A percentile compares a stretch with the other conserved stretches of the same genome.
These are phyloP conservation scores for Caenorhabditis sp. DNA, from an alignment of 2,888 invertebrate species.

Conservation along the genomic window DNA sequence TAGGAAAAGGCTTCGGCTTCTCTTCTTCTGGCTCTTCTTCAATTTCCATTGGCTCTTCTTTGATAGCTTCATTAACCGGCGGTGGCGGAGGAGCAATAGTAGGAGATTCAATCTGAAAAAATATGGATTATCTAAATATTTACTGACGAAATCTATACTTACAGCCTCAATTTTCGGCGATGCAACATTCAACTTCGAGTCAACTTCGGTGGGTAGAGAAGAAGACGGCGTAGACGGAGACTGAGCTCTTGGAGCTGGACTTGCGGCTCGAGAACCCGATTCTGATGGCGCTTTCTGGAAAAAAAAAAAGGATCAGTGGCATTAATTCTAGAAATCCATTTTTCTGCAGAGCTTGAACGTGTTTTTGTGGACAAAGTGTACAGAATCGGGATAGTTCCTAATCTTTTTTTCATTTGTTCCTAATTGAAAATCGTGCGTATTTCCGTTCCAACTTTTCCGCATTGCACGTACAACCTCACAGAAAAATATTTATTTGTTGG, in stretches of 20 bases:
- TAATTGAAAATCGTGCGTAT: no score
- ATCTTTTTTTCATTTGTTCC: no score
- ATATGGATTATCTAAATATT: not conserved
- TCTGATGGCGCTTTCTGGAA: constrained; percentile 49
- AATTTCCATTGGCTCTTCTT: constrained; percentile 46
- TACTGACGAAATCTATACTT: not conserved
- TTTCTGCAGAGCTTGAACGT: constrained; percentile 10
- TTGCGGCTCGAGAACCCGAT: constrained; percentile 40
- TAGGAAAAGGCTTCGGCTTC: constrained; percentile 6
- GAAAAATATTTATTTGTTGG: constrained; percentile 32
- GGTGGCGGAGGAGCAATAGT: not conserved
- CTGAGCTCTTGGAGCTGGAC: constrained; percentile 39
- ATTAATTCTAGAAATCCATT: constrained; percentile 6
- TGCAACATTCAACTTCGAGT: constrained; percentile 23
- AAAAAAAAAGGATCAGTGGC: not conserved
- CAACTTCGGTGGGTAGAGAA: constrained; percentile 49
- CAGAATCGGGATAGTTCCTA: no score
- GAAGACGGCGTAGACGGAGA: constrained; percentile 49
- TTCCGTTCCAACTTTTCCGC: constrained; percentile 3
- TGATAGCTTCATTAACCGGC: not conserved
- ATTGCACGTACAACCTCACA: constrained; percentile 44
- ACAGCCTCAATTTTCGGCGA: constrained; percentile 30
- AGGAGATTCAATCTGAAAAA: not conserved
- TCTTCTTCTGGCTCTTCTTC: constrained; percentile 35
- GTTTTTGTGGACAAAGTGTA: not conserved